Evolutionary conservation across 2,888 invertebrate genomes (phyloP).

Genomic region (Alloscopus bannaensis): DNA sequence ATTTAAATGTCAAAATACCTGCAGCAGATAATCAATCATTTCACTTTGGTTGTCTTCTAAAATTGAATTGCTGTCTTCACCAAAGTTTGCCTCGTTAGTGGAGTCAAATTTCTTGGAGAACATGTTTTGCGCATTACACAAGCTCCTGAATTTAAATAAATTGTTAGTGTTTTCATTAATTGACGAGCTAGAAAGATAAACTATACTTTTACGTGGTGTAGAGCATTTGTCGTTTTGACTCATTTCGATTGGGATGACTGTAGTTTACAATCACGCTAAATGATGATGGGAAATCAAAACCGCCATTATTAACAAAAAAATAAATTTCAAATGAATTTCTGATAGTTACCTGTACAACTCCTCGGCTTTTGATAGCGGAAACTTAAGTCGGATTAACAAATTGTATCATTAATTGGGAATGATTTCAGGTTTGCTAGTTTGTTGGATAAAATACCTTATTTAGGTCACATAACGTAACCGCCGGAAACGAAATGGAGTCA

Average conservation of each 20-base stretch:
- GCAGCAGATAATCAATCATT: conserved; percentile 49
- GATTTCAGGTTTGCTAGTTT: conserved; percentile 23
- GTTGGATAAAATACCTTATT: conserved; percentile 55
- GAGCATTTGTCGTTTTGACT: background rate
- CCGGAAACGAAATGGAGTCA: conserved; percentile 66
- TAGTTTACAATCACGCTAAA: background rate
- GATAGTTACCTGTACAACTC: background rate
- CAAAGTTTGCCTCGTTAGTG: conserved; percentile 19
- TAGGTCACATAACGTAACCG: conserved; percentile 60
- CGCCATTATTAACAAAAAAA: too few species aligned
- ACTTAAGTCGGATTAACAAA: background rate
- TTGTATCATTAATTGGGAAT: background rate
- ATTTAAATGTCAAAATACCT: conserved; percentile 43
- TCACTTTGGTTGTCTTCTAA: conserved; percentile 41
- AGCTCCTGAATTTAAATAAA: conserved; percentile 34
- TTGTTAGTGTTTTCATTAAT: background rate
- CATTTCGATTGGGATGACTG: background rate
- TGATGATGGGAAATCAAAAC: background rate
- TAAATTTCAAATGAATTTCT: background rate
- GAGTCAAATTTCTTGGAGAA: conserved; percentile 63
- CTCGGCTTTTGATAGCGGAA: background rate
- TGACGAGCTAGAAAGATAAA: background rate
- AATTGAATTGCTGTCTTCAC: conserved; percentile 1
- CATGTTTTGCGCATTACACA: conserved; percentile 62
- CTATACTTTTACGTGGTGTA: background rate